Conservation (phyloP, 2,797 vertebrate genomes). For the Megalops cyprinoides region DNA sequence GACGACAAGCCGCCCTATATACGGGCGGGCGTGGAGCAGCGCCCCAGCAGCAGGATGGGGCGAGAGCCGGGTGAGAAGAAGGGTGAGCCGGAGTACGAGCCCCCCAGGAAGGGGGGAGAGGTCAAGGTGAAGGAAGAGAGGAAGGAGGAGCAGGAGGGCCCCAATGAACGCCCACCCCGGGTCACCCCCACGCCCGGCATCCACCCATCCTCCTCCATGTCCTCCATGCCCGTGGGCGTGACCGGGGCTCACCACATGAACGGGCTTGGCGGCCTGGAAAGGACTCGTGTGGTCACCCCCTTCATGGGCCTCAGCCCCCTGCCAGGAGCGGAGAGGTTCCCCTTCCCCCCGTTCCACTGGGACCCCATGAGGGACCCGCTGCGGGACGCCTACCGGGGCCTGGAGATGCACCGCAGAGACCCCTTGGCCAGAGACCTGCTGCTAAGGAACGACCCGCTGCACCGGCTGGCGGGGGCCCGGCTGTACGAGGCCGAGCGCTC, state of each 20-base stretch:
- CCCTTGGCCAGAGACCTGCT: conserved; percentile 49
- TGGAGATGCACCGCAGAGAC: conserved; percentile 27
- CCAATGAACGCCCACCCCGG: conserved; percentile 28
- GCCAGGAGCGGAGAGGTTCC: conserved; percentile 65
- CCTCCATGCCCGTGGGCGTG: conserved; percentile 70
- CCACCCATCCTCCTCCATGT: conserved; percentile 70
- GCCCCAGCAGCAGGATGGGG: conserved; percentile 71
- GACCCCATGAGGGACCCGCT: conserved; percentile 43
- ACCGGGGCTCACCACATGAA: conserved; percentile 68
- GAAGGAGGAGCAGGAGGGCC: conserved; percentile 76
- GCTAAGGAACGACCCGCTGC: conserved; percentile 71
- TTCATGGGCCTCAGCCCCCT: conserved; percentile 74
- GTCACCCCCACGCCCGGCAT: conserved; percentile 58
- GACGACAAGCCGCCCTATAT: conserved; percentile 74
- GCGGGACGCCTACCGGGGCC: conserved; percentile 31
- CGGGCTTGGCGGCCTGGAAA: conserved; percentile 75
- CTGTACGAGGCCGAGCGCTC: conserved; percentile 68
- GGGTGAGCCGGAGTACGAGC: conserved; percentile 79
- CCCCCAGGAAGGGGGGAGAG: conserved; percentile 73
- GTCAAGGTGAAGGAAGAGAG: conserved; percentile 83
- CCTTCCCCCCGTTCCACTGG: conserved; percentile 70
- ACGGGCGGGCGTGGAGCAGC: conserved; percentile 61
- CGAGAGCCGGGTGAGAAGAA: conserved; percentile 79
- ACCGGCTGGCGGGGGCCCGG: conserved; percentile 70
- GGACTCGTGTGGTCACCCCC: conserved; percentile 71